These are phyloP conservation scores for Lacerta agilis DNA, from an alignment of 2,797 vertebrate genomes.

Conservation along the genomic window DNA sequence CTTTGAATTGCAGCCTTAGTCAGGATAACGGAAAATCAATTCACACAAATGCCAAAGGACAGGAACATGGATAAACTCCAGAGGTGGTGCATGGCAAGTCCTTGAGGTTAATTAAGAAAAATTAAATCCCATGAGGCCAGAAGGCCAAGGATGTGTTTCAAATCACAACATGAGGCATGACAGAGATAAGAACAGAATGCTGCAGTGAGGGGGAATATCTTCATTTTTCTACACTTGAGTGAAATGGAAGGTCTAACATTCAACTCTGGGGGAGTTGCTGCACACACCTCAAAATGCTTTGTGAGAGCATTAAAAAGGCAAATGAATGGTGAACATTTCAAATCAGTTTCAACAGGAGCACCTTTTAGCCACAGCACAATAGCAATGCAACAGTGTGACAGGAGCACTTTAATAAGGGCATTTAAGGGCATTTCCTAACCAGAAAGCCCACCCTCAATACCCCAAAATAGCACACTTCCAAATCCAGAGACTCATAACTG, in stretches of 20 bases:
- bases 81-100: neutral
- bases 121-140: slow-evolving; percentile 23
- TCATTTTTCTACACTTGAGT: neutral
- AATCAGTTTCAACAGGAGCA: neutral
- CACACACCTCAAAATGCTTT: neutral
- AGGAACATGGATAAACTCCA: neutral
- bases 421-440: too few species aligned
- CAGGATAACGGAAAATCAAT: slow-evolving; percentile 2
- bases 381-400: neutral
- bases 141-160: slow-evolving; percentile 22
- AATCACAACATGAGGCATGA: neutral
- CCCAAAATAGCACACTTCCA: neutral
- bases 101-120: slow-evolving; percentile 41
- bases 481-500: neutral
- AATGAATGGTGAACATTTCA: neutral
- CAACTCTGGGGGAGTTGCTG: neutral
- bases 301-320: neutral
- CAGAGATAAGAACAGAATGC: neutral
- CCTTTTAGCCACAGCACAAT: neutral
- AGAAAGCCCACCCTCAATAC: neutral
- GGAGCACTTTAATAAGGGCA: neutral
- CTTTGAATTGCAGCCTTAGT: neutral
- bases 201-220: neutral
- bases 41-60: neutral
- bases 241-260: neutral